Percentiles rank a stretch among this genome's conserved stretches.
Conservation (phyloP, 1,140 invertebrate genomes). For the Galleria mellonella region DNA sequence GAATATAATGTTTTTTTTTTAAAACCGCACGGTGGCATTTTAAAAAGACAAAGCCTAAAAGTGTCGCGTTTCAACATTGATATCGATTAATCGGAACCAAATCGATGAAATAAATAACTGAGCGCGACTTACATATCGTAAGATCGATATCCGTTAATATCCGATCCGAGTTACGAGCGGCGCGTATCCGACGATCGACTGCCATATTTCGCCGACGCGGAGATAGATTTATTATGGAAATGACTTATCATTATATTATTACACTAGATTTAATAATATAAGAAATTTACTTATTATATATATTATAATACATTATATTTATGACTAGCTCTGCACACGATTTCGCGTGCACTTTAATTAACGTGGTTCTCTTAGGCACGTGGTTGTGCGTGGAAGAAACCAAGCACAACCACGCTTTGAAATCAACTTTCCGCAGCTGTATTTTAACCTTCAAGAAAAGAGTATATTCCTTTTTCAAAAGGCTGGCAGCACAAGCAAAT, state of each 20-base stretch:
- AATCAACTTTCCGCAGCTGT: too few species aligned
- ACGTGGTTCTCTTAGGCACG: too few species aligned
- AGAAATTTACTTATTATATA: background rate
- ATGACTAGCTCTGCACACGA: too few species aligned
- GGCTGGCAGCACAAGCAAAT: too few species aligned
- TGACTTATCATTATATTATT: background rate
- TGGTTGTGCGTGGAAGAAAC: too few species aligned
- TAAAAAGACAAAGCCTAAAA: background rate
- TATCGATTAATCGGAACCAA: conserved; percentile 9
- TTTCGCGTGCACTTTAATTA: too few species aligned
- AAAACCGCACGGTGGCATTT: too few species aligned
- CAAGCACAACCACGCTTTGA: too few species aligned
- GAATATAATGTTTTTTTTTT: too few species aligned
- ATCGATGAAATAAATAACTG: conserved; percentile 11
- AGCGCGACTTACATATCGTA: conserved; percentile 9
- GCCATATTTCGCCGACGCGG: conserved; percentile 12
- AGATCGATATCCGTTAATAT: conserved; percentile 24
- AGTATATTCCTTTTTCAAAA: too few species aligned
- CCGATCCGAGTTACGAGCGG: conserved; percentile 28
- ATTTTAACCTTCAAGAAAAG: too few species aligned
- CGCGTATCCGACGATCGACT: conserved; percentile 26
- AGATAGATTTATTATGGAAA: background rate
- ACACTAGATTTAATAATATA: background rate
- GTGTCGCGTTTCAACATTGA: conserved; percentile 10
- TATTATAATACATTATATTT: background rate